Conservation (phyloP, 2,888 invertebrate species). For the Parasteatoda lunata region DNA sequence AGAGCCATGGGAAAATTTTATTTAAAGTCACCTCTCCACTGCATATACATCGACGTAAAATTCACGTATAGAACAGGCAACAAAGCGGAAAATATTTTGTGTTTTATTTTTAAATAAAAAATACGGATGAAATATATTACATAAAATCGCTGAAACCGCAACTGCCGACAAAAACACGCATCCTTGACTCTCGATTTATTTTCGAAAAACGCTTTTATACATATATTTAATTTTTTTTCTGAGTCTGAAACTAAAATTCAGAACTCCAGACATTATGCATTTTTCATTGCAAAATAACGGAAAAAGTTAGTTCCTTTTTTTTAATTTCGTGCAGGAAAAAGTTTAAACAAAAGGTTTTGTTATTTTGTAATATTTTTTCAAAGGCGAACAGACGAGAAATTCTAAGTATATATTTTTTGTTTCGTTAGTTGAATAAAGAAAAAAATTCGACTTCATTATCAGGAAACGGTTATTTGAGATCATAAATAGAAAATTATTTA, state of each 20-base stretch:
- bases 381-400: background rate
- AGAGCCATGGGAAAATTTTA: no score
- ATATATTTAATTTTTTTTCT: background rate
- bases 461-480: conserved; percentile 23
- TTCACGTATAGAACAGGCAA: background rate
- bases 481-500: conserved; percentile 59
- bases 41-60: no score
- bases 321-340: background rate
- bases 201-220: background rate
- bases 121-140: background rate
- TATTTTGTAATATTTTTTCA: background rate
- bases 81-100: background rate
- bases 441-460: conserved; percentile 40
- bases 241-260: background rate
- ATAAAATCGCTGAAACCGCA: background rate
- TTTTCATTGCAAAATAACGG: background rate
- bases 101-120: background rate
- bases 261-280: background rate
- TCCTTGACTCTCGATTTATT: background rate
- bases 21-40: no score
- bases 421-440: background rate
- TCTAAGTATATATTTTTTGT: background rate
- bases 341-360: background rate
- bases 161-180: background rate
- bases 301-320: background rate